phyloP scores from a whole-genome alignment of 2,113 vertebrate genomes.

The Dromiciops gliroides region DNA sequence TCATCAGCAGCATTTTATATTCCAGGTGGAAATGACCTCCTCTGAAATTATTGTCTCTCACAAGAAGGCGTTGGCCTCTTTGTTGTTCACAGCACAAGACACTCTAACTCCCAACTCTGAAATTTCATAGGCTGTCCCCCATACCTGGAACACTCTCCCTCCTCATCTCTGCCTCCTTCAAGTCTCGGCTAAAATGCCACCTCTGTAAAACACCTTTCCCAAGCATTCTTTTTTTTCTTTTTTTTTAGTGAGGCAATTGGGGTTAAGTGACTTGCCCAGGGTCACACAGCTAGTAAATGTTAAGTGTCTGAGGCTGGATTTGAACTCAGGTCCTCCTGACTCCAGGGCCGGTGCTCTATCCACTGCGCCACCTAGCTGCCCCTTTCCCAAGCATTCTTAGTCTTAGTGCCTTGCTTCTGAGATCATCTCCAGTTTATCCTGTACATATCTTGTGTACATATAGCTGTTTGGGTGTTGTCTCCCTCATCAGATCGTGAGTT shows the following conservation, averaged over 20 bases:
- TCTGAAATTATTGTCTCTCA: neutral
- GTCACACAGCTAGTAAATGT: too few species aligned
- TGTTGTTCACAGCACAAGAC: too few species aligned
- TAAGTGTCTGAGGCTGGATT: too few species aligned
- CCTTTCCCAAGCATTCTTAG: too few species aligned
- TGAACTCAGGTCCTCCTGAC: too few species aligned
- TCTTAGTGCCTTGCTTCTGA: neutral
- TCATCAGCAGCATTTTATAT: neutral
- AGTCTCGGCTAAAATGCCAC: neutral
- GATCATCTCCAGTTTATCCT: neutral
- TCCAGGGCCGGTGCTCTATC: too few species aligned
- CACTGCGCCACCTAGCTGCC: too few species aligned
- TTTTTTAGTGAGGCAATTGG: too few species aligned
- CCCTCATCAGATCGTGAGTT: neutral
- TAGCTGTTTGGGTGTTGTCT: neutral
- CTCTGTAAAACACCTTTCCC: neutral
- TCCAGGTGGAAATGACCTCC: too few species aligned
- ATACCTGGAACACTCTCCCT: neutral
- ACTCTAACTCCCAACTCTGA: too few species aligned
- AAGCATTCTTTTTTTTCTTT: too few species aligned
- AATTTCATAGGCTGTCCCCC: neutral
- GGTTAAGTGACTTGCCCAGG: too few species aligned
- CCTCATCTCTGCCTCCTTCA: neutral
- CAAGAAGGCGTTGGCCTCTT: neutral
- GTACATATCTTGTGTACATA: neutral